Percentiles rank a stretch among this genome's conserved stretches.
phyloP scores from a whole-genome alignment of 2,888 invertebrate genomes.

The Nephrocerus scutellatus region DNA sequence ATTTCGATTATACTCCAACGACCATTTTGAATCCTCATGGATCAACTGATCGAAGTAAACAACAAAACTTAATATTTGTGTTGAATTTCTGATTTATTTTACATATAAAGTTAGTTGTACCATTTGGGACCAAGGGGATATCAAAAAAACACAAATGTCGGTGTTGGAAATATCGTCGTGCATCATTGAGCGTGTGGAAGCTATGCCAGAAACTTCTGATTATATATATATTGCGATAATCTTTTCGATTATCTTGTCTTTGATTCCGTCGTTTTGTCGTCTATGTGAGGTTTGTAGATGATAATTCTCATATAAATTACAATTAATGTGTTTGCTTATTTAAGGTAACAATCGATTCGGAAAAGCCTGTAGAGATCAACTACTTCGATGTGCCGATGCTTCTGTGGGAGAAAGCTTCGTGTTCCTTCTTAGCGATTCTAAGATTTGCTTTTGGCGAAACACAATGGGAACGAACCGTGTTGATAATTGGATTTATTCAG shows the following conservation, averaged over 20 bases:
- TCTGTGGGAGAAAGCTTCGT: slow-evolving; percentile 44
- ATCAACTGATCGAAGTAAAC: slow-evolving; percentile 67
- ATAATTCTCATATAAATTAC: not conserved
- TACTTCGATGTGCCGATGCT: slow-evolving; percentile 45
- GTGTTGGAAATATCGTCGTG: slow-evolving; percentile 91
- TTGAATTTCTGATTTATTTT: too few relatives aligned
- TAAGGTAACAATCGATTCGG: slow-evolving; percentile 41
- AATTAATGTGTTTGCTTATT: not conserved
- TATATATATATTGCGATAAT: slow-evolving; percentile 66
- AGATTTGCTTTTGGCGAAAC: slow-evolving; percentile 53
- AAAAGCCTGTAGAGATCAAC: slow-evolving; percentile 41
- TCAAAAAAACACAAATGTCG: slow-evolving; percentile 87
- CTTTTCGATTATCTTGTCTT: slow-evolving; percentile 55
- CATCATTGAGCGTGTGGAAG: slow-evolving; percentile 86
- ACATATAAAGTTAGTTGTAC: slow-evolving; percentile 91
- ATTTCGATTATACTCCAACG: slow-evolving; percentile 65
- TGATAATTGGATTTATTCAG: slow-evolving; percentile 62
- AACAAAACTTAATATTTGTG: not conserved
- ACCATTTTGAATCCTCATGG: slow-evolving; percentile 66
- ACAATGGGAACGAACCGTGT: slow-evolving; percentile 63
- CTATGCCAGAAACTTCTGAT: slow-evolving; percentile 69
- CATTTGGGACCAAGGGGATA: slow-evolving; percentile 86
- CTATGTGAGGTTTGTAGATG: slow-evolving; percentile 37
- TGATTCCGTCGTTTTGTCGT: slow-evolving; percentile 55
- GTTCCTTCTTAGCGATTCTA: slow-evolving; percentile 48